These are phyloP conservation scores for Pagetopsis macropterus DNA, from an alignment of 2,797 vertebrate genomes.

Conservation along the genomic window DNA sequence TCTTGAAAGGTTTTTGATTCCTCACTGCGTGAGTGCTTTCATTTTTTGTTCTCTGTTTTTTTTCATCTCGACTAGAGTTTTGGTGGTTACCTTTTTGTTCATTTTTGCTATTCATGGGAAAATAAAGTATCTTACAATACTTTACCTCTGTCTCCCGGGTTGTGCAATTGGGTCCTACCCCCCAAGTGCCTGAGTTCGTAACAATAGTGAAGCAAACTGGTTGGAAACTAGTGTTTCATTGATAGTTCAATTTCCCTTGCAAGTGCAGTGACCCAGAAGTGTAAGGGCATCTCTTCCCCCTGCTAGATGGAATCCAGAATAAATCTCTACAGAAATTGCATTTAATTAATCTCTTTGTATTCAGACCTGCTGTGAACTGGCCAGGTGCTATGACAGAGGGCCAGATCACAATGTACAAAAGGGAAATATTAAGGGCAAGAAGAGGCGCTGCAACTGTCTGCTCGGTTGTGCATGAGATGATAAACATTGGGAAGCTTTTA, in stretches of 20 bases:
- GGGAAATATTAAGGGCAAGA: slow-evolving; percentile 34
- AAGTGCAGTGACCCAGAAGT: slow-evolving; percentile 55
- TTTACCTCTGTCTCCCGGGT: too few species aligned
- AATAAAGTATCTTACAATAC: too few species aligned
- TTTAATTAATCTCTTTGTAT: slow-evolving; percentile 24
- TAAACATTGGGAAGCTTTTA: slow-evolving; percentile 78
- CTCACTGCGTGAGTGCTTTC: too few species aligned
- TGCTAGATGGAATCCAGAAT: slow-evolving; percentile 27
- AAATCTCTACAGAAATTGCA: slow-evolving; percentile 23
- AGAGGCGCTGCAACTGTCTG: slow-evolving; percentile 49
- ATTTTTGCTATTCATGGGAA: too few species aligned
- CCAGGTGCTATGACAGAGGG: neutral
- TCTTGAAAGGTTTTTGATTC: too few species aligned
- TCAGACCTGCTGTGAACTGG: slow-evolving; percentile 16
- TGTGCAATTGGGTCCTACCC: too few species aligned
- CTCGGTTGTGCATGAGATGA: slow-evolving; percentile 75
- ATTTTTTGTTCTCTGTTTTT: too few species aligned
- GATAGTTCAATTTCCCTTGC: slow-evolving; percentile 36
- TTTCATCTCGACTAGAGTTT: too few species aligned
- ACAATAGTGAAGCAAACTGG: slow-evolving; percentile 5
- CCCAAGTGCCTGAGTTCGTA: too few species aligned
- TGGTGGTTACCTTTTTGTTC: too few species aligned
- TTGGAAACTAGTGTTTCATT: slow-evolving; percentile 24
- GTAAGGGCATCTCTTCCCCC: slow-evolving; percentile 37
- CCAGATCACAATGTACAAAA: slow-evolving; percentile 13